Percentiles rank a stretch among this genome's conserved stretches.
phyloP scores from a whole-genome alignment of 2,113 vertebrate genomes.

The Melanostigma gelatinosum region DNA sequence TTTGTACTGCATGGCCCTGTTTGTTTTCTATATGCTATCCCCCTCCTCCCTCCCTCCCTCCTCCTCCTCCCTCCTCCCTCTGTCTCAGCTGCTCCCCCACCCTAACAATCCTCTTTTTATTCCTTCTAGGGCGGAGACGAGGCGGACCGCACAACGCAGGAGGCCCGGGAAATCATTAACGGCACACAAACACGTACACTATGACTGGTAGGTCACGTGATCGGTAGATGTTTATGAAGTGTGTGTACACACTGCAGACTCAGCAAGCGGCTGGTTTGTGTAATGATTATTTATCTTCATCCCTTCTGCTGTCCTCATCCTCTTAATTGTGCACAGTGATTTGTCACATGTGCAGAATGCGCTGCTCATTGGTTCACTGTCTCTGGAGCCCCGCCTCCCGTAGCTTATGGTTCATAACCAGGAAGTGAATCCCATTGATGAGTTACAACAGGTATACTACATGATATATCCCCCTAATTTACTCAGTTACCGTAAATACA shows the following conservation, averaged over 20 bases:
- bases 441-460: neutral
- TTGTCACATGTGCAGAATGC: neutral
- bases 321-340: slow-evolving; percentile 8
- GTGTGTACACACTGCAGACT: neutral
- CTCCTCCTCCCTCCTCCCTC: neutral
- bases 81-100: slow-evolving; percentile 35
- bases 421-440: neutral
- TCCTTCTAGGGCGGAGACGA: slow-evolving; percentile 70
- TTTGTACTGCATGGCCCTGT: slow-evolving; percentile 55
- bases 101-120: slow-evolving; percentile 69
- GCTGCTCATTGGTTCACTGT: neutral
- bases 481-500: neutral
- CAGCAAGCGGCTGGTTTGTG: neutral
- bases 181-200: slow-evolving; percentile 36
- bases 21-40: slow-evolving; percentile 68
- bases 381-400: neutral
- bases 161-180: slow-evolving; percentile 74
- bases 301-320: neutral
- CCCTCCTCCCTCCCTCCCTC: slow-evolving; percentile 16
- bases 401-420: neutral
- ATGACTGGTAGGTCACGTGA: slow-evolving; percentile 74
- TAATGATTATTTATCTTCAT: slow-evolving; percentile 16
- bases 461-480: neutral
- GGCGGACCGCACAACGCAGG: slow-evolving; percentile 45
- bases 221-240: slow-evolving; percentile 6